These are phyloP conservation scores for Labrus mixtus DNA, from an alignment of 2,113 vertebrate species.

Conservation along the genomic window DNA sequence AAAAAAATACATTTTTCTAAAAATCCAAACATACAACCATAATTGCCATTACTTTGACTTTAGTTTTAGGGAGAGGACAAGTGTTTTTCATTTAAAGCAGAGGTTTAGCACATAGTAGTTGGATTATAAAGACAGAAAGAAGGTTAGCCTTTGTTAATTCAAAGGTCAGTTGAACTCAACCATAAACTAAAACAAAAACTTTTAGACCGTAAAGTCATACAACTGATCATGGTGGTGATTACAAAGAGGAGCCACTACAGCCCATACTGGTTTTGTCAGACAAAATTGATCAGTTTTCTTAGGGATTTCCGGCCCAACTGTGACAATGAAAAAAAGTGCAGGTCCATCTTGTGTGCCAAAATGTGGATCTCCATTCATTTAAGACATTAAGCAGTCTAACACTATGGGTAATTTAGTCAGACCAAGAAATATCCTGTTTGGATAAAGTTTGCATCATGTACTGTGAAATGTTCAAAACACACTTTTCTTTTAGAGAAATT, in stretches of 20 bases:
- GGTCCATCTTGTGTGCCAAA: background rate
- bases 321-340: background rate
- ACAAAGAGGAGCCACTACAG: background rate
- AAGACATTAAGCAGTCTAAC: background rate
- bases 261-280: background rate
- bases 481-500: slow-evolving; percentile 57
- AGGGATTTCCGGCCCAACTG: background rate
- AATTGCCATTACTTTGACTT: background rate
- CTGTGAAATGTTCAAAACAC: slow-evolving; percentile 51
- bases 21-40: slow-evolving; percentile 1
- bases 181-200: slow-evolving; percentile 17
- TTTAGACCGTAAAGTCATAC: background rate
- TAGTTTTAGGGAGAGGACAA: background rate
- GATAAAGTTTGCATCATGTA: slow-evolving; percentile 12
- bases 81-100: background rate
- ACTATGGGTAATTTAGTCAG: background rate
- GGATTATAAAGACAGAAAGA: slow-evolving; percentile 20
- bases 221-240: background rate
- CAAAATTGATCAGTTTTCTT: background rate
- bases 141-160: background rate
- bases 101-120: background rate
- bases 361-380: background rate
- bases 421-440: background rate
- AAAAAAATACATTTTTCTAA: slow-evolving; percentile 33
- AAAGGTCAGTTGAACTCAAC: slow-evolving; percentile 26